Evolutionary conservation across 2,888 invertebrate species (phyloP).

Genomic region (Callinectes sapidus): DNA sequence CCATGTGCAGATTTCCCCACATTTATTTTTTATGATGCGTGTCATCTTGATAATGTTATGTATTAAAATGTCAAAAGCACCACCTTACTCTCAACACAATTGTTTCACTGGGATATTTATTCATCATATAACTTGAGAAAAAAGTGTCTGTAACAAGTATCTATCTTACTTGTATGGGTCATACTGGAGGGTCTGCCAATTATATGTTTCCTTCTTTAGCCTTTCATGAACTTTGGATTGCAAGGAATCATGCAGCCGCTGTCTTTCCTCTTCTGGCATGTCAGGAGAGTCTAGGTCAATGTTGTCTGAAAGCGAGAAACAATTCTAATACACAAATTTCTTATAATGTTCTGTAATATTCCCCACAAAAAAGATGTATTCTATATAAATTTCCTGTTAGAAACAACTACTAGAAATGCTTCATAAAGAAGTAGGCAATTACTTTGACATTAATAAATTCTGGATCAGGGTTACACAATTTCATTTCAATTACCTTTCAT

Average conservation of each 20-base stretch:
- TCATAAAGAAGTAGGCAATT: not conserved
- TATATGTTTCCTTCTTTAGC: slow-evolving; percentile 45
- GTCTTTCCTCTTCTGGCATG: slow-evolving; percentile 33
- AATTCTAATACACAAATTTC: not conserved
- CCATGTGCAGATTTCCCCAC: too few species aligned
- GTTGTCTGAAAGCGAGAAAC: slow-evolving; percentile 39
- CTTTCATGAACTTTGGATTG: slow-evolving; percentile 40
- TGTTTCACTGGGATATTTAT: not conserved
- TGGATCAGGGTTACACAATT: not conserved
- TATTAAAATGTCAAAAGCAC: too few species aligned
- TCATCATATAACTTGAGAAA: not conserved
- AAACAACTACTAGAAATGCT: not conserved
- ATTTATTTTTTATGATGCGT: too few species aligned
- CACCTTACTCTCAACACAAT: too few species aligned
- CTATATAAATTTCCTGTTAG: not conserved
- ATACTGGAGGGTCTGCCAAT: slow-evolving; percentile 55
- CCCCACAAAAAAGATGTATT: not conserved
- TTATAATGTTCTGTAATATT: not conserved
- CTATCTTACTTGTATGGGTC: slow-evolving; percentile 54
- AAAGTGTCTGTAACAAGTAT: not conserved
- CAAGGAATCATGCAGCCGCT: slow-evolving; percentile 42
- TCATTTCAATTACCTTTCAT: slow-evolving; percentile 30
- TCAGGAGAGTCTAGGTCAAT: slow-evolving; percentile 47
- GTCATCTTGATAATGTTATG: too few species aligned
- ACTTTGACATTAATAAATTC: not conserved